phyloP scores from a whole-genome alignment of 2,113 vertebrate genomes.

The Thermophis baileyi region DNA sequence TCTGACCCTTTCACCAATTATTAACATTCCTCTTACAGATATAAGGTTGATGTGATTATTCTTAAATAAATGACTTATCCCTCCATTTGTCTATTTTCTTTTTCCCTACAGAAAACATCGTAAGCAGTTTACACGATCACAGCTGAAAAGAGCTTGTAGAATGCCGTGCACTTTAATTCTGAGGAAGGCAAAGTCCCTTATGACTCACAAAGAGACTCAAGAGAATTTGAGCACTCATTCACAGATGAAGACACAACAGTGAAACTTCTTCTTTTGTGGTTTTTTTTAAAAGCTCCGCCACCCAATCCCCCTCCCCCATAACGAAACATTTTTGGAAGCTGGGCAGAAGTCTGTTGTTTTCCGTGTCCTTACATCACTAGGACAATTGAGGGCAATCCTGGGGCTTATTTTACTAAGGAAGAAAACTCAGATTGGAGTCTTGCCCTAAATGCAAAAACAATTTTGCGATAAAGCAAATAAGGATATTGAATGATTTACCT shows the following conservation, averaged over 20 bases:
- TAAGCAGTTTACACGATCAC: conserved; percentile 63
- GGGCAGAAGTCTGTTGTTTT: conserved; percentile 19
- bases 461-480: not conserved
- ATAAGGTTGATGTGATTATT: conserved; percentile 21
- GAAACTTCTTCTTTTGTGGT: conserved; percentile 16
- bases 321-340: conserved; percentile 19
- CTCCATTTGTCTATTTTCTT: conserved; percentile 43
- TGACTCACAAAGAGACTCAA: conserved; percentile 54
- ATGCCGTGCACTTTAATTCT: conserved; percentile 56
- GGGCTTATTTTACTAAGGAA: conserved; percentile 34
- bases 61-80: conserved; percentile 43
- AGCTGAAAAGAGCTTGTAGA: conserved; percentile 69
- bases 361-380: not conserved
- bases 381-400: not conserved
- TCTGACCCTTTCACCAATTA: conserved; percentile 18
- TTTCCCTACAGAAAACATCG: conserved; percentile 63
- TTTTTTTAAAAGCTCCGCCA: conserved; percentile 35
- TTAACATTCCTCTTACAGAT: conserved; percentile 35
- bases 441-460: not conserved
- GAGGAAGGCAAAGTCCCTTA: conserved; percentile 52
- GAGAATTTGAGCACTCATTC: conserved; percentile 49
- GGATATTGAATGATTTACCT: not conserved
- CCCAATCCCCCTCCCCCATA: not conserved
- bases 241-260: conserved; percentile 53
- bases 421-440: conserved; percentile 41